phyloP scores from a whole-genome alignment of 2,797 vertebrate genomes.

The Carapus acus region DNA sequence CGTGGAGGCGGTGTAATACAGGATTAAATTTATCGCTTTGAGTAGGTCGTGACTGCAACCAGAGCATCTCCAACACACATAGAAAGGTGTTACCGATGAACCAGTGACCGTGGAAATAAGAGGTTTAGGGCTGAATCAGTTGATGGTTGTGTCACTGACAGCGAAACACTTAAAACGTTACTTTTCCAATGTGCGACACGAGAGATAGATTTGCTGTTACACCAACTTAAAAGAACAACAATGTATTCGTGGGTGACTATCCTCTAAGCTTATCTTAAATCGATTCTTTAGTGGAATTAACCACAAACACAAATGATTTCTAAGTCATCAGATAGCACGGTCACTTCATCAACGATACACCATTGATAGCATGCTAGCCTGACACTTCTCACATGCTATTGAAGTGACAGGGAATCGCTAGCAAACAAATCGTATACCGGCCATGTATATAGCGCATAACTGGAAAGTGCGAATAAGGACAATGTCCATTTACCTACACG shows the following conservation, averaged over 20 bases:
- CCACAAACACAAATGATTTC: neutral
- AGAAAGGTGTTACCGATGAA: neutral
- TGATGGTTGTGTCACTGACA: too few relatives aligned
- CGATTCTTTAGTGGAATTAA: too few relatives aligned
- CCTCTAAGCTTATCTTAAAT: too few relatives aligned
- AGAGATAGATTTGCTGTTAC: too few relatives aligned
- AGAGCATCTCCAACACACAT: neutral
- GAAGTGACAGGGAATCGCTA: conserved; percentile 34
- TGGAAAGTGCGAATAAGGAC: neutral
- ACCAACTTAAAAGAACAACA: too few relatives aligned
- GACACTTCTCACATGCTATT: conserved; percentile 14
- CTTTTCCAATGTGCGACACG: too few relatives aligned
- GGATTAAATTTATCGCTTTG: neutral
- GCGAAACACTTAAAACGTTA: too few relatives aligned
- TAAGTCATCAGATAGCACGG: neutral
- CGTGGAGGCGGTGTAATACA: too few relatives aligned
- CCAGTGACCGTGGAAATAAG: neutral
- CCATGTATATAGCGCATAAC: conserved; percentile 8
- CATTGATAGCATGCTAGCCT: conserved; percentile 1
- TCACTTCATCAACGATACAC: neutral
- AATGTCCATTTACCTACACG: conserved; percentile 26
- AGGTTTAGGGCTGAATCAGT: neutral
- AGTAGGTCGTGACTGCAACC: conserved; percentile 42
- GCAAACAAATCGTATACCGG: conserved; percentile 33
- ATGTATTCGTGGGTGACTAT: too few relatives aligned